Conservation (phyloP, 2,113 vertebrate genomes). For the Hylia prasina region DNA sequence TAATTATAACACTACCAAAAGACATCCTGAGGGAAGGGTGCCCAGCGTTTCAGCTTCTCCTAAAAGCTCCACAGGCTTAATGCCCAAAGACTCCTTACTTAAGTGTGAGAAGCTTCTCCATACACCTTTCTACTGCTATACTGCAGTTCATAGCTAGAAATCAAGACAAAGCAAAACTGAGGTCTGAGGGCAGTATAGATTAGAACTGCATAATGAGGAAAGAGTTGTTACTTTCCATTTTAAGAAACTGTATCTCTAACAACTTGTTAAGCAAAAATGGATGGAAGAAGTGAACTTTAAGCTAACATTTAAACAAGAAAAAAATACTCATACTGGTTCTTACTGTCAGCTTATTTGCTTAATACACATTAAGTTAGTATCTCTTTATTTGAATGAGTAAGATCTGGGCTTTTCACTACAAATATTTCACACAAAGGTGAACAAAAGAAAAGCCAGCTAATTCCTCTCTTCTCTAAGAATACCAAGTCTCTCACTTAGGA, state of each 20-base stretch:
- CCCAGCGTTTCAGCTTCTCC: not conserved
- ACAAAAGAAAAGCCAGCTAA: not conserved
- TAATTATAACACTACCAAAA: not conserved
- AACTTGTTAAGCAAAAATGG: not conserved
- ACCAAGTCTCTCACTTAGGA: not conserved
- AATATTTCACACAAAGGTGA: not conserved
- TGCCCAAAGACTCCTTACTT: not conserved
- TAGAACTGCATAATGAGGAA: not conserved
- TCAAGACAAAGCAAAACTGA: not conserved
- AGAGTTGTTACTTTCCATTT: not conserved
- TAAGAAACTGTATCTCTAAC: not conserved
- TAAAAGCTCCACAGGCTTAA: not conserved
- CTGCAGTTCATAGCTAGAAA: not conserved
- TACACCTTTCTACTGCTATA: not conserved
- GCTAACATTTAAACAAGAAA: not conserved
- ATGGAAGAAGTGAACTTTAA: not conserved
- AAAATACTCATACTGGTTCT: not conserved
- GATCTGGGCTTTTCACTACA: not conserved
- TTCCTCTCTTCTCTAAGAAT: not conserved
- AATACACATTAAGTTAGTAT: not conserved
- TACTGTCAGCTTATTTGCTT: not conserved
- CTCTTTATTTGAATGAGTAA: not conserved
- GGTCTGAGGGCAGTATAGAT: not conserved
- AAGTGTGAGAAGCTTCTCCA: not conserved
- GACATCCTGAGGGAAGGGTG: not conserved